Percentiles rank a stretch among this genome's conserved stretches.
These are phyloP conservation scores for Aleiodes alternator DNA, from an alignment of 2,888 invertebrate genomes.

Conservation along the genomic window DNA sequence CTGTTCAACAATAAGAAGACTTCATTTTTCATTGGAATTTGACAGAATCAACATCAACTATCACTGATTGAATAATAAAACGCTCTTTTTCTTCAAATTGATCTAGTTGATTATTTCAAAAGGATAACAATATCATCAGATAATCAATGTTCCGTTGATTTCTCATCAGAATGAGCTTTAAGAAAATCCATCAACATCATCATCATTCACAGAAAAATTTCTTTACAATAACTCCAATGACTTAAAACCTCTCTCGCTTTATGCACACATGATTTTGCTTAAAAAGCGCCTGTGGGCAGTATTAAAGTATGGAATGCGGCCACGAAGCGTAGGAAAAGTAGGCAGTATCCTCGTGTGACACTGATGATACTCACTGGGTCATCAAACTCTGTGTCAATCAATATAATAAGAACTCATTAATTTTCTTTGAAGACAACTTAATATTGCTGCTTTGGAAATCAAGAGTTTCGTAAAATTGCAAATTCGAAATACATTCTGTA, in stretches of 20 bases:
- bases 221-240: not conserved
- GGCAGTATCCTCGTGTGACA: conserved; percentile 4
- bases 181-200: no score
- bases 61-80: no score
- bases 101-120: no score
- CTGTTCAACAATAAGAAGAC: no score
- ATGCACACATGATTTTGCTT: not conserved
- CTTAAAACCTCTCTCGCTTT: not conserved
- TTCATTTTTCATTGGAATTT: no score
- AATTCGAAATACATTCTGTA: conserved; percentile 22
- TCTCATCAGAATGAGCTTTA: no score
- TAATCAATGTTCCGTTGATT: no score
- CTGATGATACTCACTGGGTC: conserved; percentile 37
- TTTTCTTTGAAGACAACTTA: not conserved
- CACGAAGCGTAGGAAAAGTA: conserved; percentile 42
- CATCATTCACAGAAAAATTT: no score
- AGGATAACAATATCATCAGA: no score
- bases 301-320: conserved; percentile 47
- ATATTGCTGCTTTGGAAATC: conserved; percentile 2
- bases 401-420: conserved; percentile 9
- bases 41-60: no score
- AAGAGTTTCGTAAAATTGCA: conserved; percentile 11
- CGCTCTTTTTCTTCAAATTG: no score
- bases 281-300: conserved; percentile 30
- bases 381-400: conserved; percentile 23